These are phyloP conservation scores for Araneus ventricosus DNA, from an alignment of 1,140 invertebrate genomes.

Conservation along the genomic window DNA sequence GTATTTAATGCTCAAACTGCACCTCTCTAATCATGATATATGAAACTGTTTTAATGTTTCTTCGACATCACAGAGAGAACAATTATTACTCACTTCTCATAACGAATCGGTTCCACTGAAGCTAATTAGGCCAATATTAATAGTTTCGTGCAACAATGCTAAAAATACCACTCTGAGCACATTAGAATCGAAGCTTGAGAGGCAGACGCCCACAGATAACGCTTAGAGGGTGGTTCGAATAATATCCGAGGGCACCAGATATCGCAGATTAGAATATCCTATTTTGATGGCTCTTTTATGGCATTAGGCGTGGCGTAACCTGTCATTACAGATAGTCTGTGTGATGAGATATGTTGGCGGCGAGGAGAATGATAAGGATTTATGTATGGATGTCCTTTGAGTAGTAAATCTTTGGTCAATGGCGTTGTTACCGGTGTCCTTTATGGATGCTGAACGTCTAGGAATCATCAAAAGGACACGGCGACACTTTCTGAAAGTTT, in stretches of 20 bases:
- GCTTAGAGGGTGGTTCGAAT: background rate
- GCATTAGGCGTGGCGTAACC: background rate
- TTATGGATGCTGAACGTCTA: no score
- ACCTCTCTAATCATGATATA: no score
- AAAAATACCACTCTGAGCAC: background rate
- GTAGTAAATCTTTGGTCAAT: no score
- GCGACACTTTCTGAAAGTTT: no score
- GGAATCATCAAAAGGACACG: no score
- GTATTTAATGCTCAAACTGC: no score
- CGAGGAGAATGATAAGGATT: background rate
- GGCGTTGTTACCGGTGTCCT: no score
- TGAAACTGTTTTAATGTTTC: no score
- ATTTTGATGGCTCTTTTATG: conserved; percentile 6
- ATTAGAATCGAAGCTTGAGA: background rate
- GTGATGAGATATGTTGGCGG: background rate
- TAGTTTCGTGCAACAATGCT: background rate
- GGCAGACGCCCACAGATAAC: background rate
- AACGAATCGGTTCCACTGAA: background rate
- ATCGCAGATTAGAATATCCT: background rate
- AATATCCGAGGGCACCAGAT: conserved; percentile 3
- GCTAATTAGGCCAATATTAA: background rate
- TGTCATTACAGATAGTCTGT: background rate
- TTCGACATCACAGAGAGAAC: background rate
- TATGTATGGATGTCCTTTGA: background rate
- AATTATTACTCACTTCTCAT: background rate